Percentiles rank a stretch among this genome's conserved stretches.
Evolutionary conservation across 1,140 invertebrate genomes (phyloP).

Genomic region (Drosophila lacteicornis): DNA sequence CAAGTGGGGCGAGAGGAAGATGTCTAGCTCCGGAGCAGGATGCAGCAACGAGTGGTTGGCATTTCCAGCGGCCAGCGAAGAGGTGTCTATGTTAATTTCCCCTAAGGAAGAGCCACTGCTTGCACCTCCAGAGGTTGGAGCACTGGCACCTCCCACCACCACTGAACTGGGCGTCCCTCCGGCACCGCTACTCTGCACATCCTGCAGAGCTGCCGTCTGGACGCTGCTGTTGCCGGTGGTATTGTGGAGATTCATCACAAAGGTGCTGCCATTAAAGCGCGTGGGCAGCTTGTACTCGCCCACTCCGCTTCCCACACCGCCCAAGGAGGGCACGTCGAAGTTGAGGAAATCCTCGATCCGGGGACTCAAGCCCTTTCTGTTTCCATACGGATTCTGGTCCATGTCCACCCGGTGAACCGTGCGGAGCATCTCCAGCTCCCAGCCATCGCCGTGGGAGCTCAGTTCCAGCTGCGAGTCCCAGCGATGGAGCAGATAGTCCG

Average conservation of each 20-base stretch:
- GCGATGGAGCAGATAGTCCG: constrained; percentile 86
- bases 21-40: constrained; percentile 57
- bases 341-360: constrained; percentile 87
- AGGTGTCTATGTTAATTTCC: constrained; percentile 57
- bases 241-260: constrained; percentile 86
- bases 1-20: constrained; percentile 70
- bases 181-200: constrained; percentile 58
- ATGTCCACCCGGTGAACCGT: constrained; percentile 86
- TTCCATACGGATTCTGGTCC: constrained; percentile 87
- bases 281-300: constrained; percentile 69
- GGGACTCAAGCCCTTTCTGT: constrained; percentile 89
- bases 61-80: constrained; percentile 35
- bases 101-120: constrained; percentile 31
- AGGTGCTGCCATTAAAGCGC: constrained; percentile 86
- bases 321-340: constrained; percentile 80
- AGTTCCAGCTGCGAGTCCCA: constrained; percentile 86
- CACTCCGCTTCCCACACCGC: constrained; percentile 11
- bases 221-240: constrained; percentile 72
- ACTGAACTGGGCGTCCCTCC: constrained; percentile 18
- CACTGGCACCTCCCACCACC: constrained; percentile 15
- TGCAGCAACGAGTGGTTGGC: constrained; percentile 37
- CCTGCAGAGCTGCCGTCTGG: constrained; percentile 78
- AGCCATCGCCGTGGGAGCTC: constrained; percentile 86
- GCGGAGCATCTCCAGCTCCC: constrained; percentile 87
- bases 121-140: constrained; percentile 21